Conservation (phyloP, 2,113 vertebrate species). For the Artemisiospiza belli region DNA sequence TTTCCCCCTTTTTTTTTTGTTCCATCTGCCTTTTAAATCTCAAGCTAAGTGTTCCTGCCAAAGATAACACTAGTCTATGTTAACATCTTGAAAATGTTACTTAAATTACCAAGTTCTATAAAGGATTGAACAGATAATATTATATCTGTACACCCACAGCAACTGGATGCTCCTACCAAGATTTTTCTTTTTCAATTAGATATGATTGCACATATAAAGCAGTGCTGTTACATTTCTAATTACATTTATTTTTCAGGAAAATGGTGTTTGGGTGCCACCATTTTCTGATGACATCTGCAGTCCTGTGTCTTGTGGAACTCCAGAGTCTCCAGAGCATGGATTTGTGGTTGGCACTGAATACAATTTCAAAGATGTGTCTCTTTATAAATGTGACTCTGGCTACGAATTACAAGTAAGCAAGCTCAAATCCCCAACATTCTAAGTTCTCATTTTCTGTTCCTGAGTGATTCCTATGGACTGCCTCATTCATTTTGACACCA, state of each 20-base stretch:
- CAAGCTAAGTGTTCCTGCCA: not conserved
- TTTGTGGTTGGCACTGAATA: conserved; percentile 78
- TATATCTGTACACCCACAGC: not conserved
- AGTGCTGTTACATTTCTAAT: not conserved
- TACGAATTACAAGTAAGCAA: conserved; percentile 87
- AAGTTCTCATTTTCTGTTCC: not conserved
- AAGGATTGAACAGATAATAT: not conserved
- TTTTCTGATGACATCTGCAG: conserved; percentile 83
- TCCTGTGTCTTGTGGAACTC: conserved; percentile 83
- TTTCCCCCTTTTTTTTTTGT: not conserved
- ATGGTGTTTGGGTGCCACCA: conserved; percentile 85
- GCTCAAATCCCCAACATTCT: not conserved
- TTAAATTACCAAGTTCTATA: not conserved
- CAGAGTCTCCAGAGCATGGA: conserved; percentile 80
- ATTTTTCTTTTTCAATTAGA: not conserved
- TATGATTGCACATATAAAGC: not conserved
- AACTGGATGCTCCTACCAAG: not conserved
- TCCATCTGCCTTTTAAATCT: not conserved
- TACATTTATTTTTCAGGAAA: conserved; percentile 69
- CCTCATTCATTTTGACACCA: not conserved
- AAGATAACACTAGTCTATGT: not conserved
- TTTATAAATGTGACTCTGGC: conserved; percentile 87
- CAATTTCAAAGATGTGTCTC: conserved; percentile 79
- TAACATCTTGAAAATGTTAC: not conserved
- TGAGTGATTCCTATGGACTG: not conserved